Evolutionary conservation across 2,797 vertebrate species (phyloP).

Genomic region (Rhodeus uyekii): DNA sequence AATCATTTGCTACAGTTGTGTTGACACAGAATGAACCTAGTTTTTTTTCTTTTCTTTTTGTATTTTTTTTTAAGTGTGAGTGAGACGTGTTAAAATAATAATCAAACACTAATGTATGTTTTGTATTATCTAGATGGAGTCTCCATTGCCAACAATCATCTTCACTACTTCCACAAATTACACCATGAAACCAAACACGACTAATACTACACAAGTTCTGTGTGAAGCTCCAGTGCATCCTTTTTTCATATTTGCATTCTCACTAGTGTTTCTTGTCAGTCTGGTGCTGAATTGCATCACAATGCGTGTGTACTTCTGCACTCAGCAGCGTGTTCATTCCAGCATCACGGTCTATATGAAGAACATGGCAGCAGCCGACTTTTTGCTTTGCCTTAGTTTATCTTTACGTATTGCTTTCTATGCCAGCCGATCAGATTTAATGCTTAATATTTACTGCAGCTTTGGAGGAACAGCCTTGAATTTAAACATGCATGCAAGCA

Average conservation of each 20-base stretch:
- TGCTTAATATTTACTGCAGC: too few relatives aligned
- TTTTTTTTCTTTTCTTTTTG: too few relatives aligned
- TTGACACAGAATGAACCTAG: too few relatives aligned
- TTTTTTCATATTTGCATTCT: slow-evolving; percentile 60
- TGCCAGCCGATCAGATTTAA: too few relatives aligned
- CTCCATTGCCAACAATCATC: neutral
- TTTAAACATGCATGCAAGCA: too few relatives aligned
- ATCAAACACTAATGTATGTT: too few relatives aligned
- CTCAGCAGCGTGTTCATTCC: slow-evolving; percentile 42
- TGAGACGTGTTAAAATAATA: too few relatives aligned
- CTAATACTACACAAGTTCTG: neutral
- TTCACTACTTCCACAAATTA: neutral
- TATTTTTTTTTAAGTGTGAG: too few relatives aligned
- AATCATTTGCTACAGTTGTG: too few relatives aligned
- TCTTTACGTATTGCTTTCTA: slow-evolving; percentile 61
- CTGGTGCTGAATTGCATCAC: slow-evolving; percentile 70
- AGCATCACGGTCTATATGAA: slow-evolving; percentile 73
- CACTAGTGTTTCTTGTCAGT: slow-evolving; percentile 68
- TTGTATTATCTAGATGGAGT: neutral
- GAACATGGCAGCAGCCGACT: slow-evolving; percentile 72
- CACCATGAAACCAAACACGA: neutral
- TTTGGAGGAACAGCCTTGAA: too few relatives aligned
- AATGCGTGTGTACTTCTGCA: slow-evolving; percentile 71
- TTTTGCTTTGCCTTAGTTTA: slow-evolving; percentile 71
- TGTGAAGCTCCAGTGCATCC: slow-evolving; percentile 11